phyloP scores from a whole-genome alignment of 2,797 vertebrate species.

The Chelmon rostratus region DNA sequence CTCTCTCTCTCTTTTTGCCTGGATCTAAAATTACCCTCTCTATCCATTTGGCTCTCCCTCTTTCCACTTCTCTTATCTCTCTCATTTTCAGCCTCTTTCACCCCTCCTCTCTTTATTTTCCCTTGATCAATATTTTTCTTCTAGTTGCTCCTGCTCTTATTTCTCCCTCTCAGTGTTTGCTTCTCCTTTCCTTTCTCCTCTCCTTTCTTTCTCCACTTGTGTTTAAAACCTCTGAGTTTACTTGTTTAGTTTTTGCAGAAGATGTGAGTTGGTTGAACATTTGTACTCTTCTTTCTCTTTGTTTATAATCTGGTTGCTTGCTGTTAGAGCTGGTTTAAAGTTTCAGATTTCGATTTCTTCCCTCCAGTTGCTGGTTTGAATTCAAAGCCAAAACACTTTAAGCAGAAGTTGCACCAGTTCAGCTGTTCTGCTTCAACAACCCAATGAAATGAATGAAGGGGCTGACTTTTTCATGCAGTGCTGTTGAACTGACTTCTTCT shows the following conservation, averaged over 20 bases:
- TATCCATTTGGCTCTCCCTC: not conserved
- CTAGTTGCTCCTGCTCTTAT: not conserved
- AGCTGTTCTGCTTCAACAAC: not conserved
- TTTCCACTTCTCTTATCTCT: slow-evolving; percentile 5
- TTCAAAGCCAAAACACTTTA: not conserved
- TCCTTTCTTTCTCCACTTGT: not conserved
- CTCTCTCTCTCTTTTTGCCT: not conserved
- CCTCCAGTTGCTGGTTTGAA: not conserved
- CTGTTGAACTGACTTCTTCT: not conserved
- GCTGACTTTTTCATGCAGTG: not conserved
- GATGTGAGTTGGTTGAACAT: not conserved
- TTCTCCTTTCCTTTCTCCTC: not conserved
- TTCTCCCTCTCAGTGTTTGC: not conserved
- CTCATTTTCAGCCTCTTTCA: not conserved
- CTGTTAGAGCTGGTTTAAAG: not conserved
- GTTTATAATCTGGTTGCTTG: not conserved
- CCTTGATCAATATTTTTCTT: slow-evolving; percentile 10
- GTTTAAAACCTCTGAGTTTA: not conserved
- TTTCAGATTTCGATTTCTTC: not conserved
- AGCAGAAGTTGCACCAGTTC: not conserved
- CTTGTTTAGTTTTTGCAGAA: not conserved
- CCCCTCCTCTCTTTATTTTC: slow-evolving; percentile 4
- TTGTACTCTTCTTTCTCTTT: not conserved
- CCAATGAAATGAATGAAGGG: too few relatives aligned
- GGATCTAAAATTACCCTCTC: slow-evolving; percentile 29